Evolutionary conservation across 2,888 invertebrate genomes (phyloP), one percentile per base, ranked within the genome.

Genomic region (Lacanobia wlatinum): DNA sequence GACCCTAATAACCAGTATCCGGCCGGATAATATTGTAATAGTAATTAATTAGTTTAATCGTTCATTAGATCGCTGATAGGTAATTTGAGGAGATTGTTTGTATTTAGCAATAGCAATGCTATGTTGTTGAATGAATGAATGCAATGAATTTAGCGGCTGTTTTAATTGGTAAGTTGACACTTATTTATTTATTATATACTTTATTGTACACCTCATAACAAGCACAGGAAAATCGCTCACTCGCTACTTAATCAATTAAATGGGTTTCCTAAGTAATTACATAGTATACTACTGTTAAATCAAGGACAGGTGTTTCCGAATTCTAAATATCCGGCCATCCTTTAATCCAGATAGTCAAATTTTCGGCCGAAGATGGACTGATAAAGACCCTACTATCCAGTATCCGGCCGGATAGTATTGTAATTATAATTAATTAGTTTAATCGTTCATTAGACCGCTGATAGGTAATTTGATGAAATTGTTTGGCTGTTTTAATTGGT

Each of bases 101-200:
- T 76, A 81, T 81, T 78, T 62, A 76, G 74, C n/a, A 18, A 48
- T 28, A n/a, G n/a, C n/a, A n/a, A n/a, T n/a, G n/a, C n/a, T n/a
- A n/a, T n/a, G n/a, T n/a, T n/a, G n/a, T n/a, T n/a, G n/a, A n/a
- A n/a, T n/a, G n/a, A n/a, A n/a, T n/a, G n/a, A n/a, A n/a, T 61
- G 10, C 21, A 0, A n/a, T 52, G 59, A 80, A 73, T 40, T 40
- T 21, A 48, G 48, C 5, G n/a, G 23, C 46, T 18, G 62, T 74
- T 53, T 64, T 55, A 50, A 61, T 73, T 64, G 34, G 64, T 46
- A 58, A 71, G 38, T 52, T 62, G 62, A 62, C 28, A 52, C 46
- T 70, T 12, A 46, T 8, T 46, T 28, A 28, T n/a, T n/a, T n/a
- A n/a, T n/a, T n/a, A n/a, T n/a, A n/a, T n/a, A n/a, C n/a, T n/a